These are phyloP conservation scores for Neopelma chrysocephalum DNA, from an alignment of 2,797 vertebrate genomes.

Conservation along the genomic window DNA sequence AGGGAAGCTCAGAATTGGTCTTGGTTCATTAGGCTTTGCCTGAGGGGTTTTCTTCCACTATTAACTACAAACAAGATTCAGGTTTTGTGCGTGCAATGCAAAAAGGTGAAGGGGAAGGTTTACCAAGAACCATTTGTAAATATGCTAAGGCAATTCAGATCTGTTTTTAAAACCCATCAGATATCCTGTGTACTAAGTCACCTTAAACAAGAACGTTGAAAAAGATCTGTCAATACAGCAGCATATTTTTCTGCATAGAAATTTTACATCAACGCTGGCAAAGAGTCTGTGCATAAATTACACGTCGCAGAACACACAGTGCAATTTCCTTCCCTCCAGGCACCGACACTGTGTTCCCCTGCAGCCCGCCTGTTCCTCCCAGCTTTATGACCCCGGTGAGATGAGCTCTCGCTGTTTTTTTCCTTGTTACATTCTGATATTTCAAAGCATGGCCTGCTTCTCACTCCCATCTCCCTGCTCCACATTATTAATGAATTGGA, in stretches of 20 bases:
- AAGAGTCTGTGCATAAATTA: slow-evolving; percentile 72
- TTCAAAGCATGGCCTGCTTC: slow-evolving; percentile 80
- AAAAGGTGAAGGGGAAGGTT: slow-evolving; percentile 65
- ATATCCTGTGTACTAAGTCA: slow-evolving; percentile 49
- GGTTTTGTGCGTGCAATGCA: slow-evolving; percentile 50
- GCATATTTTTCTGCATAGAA: slow-evolving; percentile 30
- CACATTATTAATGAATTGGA: slow-evolving; percentile 91
- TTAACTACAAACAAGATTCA: slow-evolving; percentile 74
- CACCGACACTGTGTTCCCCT: slow-evolving; percentile 43
- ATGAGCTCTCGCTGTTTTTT: slow-evolving; percentile 74
- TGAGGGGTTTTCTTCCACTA: slow-evolving; percentile 70
- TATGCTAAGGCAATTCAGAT: slow-evolving; percentile 50
- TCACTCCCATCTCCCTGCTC: slow-evolving; percentile 78
- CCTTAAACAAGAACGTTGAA: slow-evolving; percentile 65
- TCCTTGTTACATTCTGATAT: slow-evolving; percentile 77
- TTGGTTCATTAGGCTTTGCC: slow-evolving; percentile 77
- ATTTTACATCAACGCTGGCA: slow-evolving; percentile 45
- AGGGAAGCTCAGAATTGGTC: slow-evolving; percentile 69
- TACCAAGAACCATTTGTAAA: slow-evolving; percentile 58
- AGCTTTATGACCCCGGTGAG: slow-evolving; percentile 76
- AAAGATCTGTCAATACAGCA: slow-evolving; percentile 69
- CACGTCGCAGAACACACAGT: background rate
- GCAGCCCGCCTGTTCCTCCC: slow-evolving; percentile 65
- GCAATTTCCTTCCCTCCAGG: slow-evolving; percentile 65
- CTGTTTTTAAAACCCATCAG: slow-evolving; percentile 61